Percentiles rank a stretch among this genome's conserved stretches.
Conservation (phyloP, 2,797 vertebrate genomes). For the Poecilia gillii region DNA sequence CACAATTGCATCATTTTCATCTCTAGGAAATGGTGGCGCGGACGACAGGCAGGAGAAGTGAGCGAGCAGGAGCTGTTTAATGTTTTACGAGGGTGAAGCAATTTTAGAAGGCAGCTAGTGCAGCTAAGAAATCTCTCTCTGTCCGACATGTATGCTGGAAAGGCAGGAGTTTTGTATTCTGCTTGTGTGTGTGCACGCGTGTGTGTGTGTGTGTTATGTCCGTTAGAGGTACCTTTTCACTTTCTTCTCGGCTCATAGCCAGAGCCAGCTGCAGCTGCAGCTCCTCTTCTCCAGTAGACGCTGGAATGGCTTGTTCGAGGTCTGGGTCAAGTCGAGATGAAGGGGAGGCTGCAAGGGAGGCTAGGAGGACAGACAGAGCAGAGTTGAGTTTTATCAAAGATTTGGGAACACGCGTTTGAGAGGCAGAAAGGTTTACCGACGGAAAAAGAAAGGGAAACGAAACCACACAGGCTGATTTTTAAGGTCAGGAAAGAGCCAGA, state of each 20-base stretch:
- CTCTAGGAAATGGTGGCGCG: constrained; percentile 54
- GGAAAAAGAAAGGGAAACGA: constrained; percentile 16
- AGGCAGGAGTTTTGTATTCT: constrained; percentile 20
- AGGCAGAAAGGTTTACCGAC: constrained; percentile 31
- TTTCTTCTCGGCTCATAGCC: constrained; percentile 97
- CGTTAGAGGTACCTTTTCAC: constrained; percentile 88
- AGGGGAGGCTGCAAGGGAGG: constrained; percentile 70
- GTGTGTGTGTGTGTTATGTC: constrained; percentile 29
- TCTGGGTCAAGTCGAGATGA: constrained; percentile 87
- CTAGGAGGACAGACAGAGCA: constrained; percentile 72
- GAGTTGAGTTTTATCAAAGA: constrained; percentile 32
- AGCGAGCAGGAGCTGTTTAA: constrained; percentile 26
- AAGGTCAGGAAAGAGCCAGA: constrained; percentile 55
- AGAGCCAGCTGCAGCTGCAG: constrained; percentile 94
- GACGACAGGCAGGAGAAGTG: constrained; percentile 15
- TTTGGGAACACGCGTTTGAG: constrained; percentile 9
- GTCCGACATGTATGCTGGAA: constrained; percentile 29
- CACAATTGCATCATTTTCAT: constrained; percentile 59
- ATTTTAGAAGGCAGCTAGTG: constrained; percentile 29
- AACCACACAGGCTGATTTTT: constrained; percentile 48
- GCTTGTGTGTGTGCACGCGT: constrained; percentile 21
- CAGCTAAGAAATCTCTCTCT: constrained; percentile 36
- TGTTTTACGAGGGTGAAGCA: constrained; percentile 42
- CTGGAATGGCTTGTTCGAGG: constrained; percentile 91
- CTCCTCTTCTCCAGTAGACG: constrained; percentile 94